Base-by-base conservation (phyloP, 2,888 invertebrate species). In the Hypercompe scribonia region DNA sequence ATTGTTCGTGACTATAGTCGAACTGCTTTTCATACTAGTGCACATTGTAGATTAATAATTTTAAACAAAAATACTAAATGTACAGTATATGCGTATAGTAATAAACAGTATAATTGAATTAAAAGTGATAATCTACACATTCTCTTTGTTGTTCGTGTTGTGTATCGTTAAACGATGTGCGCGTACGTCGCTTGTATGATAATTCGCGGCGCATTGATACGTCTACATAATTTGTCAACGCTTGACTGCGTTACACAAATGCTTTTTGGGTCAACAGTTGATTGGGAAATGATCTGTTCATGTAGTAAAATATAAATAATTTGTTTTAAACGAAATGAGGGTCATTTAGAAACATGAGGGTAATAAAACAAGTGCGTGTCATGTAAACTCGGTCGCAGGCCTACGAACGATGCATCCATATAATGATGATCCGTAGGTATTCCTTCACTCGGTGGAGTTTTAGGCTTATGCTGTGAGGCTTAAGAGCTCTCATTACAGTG, bases 271-370 rank as follows among this genome's bases (percentile, higher is more conserved):
- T 93, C 93, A 89, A 90, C 90, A 90, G 90, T 91, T 93, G 92
- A 95, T 95, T 95, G 93, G 94, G 95, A 95, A 95, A 95, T 90
- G 93, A 95, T 94, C 92, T 93, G 92, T 90, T 89, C 92, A 91
- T 93, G 94, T 93, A 93, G 92, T 95, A 92, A 93, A 95, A 94
- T 95, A 95, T 95, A 95, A 95, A 95, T 95, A 95, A 95, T 95
- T 95, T 94, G 92, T 92, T 94, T 91, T 90, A 88, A 93, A 91
- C 92, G 90, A 93, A 95, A 95, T 95, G 95, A 95, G 95, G 95
- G 95, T 92, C 91, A 95, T 95, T 95, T 95, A 93, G 92, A 95
- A 95, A 93, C 95, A 95, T 95, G 95, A 94, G 95, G 95, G 95
- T 94, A 95, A 95, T 95, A 95, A 95, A 95, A 94, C 93, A 94